Evolutionary conservation across 2,113 vertebrate genomes (phyloP).

Genomic region (Sitta europaea): DNA sequence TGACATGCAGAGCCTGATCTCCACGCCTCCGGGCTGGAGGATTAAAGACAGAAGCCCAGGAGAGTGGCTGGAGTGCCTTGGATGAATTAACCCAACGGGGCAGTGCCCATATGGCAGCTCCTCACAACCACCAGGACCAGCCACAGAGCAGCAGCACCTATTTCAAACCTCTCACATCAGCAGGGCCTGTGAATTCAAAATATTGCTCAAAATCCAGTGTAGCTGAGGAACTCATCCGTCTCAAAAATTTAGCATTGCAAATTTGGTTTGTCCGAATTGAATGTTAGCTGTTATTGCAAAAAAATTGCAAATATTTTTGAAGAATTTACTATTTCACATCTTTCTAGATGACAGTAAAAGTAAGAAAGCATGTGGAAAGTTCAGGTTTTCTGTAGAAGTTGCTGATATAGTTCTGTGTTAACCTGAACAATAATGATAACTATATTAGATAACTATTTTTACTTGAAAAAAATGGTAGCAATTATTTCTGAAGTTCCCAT

Average conservation of each 20-base stretch:
- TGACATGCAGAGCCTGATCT: background rate
- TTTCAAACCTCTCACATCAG: background rate
- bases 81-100: fast-evolving
- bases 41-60: background rate
- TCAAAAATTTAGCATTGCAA: background rate
- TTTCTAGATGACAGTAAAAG: background rate
- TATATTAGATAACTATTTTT: background rate
- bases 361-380: background rate
- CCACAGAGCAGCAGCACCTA: fast-evolving
- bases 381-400: background rate
- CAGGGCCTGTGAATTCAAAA: background rate
- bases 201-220: background rate
- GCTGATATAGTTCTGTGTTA: background rate
- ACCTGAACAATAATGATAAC: background rate
- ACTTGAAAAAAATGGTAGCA: background rate
- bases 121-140: background rate
- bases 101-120: fast-evolving
- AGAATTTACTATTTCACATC: background rate
- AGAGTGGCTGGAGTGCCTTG: background rate
- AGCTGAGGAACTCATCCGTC: background rate
- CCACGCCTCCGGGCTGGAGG: too few species aligned
- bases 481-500: background rate
- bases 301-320: background rate
- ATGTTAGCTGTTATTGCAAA: fast-evolving
- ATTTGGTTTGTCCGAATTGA: background rate